Base-by-base conservation (phyloP, 2,113 vertebrate species). In the Prinia subflava region DNA sequence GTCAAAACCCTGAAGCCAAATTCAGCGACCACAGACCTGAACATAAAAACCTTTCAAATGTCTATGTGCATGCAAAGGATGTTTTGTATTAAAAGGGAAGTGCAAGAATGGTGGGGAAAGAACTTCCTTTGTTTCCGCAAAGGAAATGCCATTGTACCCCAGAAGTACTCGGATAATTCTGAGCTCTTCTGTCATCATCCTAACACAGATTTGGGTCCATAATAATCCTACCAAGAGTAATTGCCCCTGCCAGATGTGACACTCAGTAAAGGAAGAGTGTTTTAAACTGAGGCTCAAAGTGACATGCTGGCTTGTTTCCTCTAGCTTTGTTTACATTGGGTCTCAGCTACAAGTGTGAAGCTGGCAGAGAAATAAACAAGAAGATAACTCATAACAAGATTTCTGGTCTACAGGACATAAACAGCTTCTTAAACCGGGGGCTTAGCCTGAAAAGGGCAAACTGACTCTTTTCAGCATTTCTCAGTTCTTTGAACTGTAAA, bases 11-110 rank as follows among this genome's bases (percentile, higher is more conserved):
- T 35, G 28, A 79, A 87, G 57, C 57, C 74, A 85, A 83, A 57
- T 42, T 71, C n/a, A 3, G 27, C 78, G 53, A 35, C 78, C 67
- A 46, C 63, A 82, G 57, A 75, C 91, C 84, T n/a, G 15, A 90
- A 69, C 42, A 33, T 42, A 28, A 87, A 92, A 80, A 39, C 46
- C 28, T 62, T 83, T 71, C 13, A 15, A 74, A 84, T 9, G 6
- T 22, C 80, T 53, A 0, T 20, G 39, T 44, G 62, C 78, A 52
- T 18, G 89, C 68, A 82, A 56, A 95, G 94, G 95, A 92, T 96
- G 94, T 96, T 96, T 90, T 90, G 62, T 52, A 12, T 82, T 57
- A 73, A 76, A 94, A 96, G 75, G 94, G 94, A 97, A 97, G 94
- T 59, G 60, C 77, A 82, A 76, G 74, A 73, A 64, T 14, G 80